phyloP scores from a whole-genome alignment of 2,797 vertebrate genomes.

The Neosilurus mollespiculum region DNA sequence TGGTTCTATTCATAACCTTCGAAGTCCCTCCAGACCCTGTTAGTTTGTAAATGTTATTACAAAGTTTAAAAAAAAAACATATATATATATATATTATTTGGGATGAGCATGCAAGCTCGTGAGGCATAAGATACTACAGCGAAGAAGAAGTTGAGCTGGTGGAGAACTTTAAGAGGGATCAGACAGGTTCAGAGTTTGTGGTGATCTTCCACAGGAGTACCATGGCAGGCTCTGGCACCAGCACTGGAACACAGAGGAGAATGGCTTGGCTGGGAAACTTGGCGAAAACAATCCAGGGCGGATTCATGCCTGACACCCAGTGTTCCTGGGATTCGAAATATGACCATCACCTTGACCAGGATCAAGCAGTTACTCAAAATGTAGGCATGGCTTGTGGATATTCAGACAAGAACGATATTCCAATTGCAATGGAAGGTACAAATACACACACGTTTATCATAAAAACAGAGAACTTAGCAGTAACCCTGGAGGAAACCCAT shows the following conservation, averaged over 20 bases:
- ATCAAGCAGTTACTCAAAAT: neutral
- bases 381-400: neutral
- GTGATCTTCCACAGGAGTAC: neutral
- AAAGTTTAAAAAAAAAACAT: neutral
- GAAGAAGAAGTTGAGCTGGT: neutral
- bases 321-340: neutral
- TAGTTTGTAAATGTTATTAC: neutral
- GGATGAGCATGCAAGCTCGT: no score
- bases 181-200: neutral
- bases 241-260: neutral
- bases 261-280: neutral
- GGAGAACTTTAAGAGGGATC: neutral
- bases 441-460: neutral
- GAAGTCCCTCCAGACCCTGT: slow-evolving; percentile 3
- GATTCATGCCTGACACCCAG: neutral
- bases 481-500: neutral
- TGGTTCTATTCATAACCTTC: slow-evolving; percentile 26
- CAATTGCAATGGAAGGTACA: no score
- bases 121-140: neutral
- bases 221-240: neutral
- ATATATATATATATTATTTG: no score
- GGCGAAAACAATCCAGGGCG: neutral
- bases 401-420: neutral
- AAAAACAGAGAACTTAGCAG: neutral
- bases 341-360: neutral